Evolutionary conservation across 2,113 vertebrate species (phyloP), one percentile per base, ranked within the genome.

Genomic region (Origma solitaria): DNA sequence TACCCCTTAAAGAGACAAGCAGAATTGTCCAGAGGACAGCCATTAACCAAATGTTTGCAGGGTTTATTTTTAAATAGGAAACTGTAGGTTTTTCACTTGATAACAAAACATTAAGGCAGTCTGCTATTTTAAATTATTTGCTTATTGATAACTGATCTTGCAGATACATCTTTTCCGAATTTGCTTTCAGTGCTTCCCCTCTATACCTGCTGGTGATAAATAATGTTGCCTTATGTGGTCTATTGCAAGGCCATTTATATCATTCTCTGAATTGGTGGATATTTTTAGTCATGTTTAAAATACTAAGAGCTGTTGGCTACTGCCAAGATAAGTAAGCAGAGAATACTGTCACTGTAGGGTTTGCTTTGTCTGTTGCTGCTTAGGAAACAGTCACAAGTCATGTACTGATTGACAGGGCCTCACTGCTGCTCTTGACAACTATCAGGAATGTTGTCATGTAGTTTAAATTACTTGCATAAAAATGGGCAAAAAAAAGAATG

Each of bases 21-120:
- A 70, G 54, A 95, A 66, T 66, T 96, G 73, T 90, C 80, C 95
- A 91, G 94, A 96, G 96, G 88, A 95, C 88, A 93, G 56, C 45
- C 69, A 95, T 96, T 96, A 88, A 90, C 57, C 68, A 96, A 92
- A 95, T 75, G 44, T 95, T 92, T 90, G 62, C 62, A 93, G 78
- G 68, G 28, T 83, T 91, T 89, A 87, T 90, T 97, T 96, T 97
- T 70, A 96, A 96, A 95, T 79, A 95, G 66, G 66, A 97, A 89
- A 90, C 53, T 81, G 62, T 13, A 15, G 33, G 49, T 30, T 94
- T 91, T 69, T 70, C 62, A 76, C 80, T 93, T 95, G 90, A 88
- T 77, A 96, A 50, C 49, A 92, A 95, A 92, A 64, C 21, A 91
- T 68, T 42, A 94, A 71, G 61, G 37, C 62, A 95, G 28, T 60